Base-by-base conservation (phyloP, 1,140 invertebrate genomes). In the Anagrus nilaparvatae region DNA sequence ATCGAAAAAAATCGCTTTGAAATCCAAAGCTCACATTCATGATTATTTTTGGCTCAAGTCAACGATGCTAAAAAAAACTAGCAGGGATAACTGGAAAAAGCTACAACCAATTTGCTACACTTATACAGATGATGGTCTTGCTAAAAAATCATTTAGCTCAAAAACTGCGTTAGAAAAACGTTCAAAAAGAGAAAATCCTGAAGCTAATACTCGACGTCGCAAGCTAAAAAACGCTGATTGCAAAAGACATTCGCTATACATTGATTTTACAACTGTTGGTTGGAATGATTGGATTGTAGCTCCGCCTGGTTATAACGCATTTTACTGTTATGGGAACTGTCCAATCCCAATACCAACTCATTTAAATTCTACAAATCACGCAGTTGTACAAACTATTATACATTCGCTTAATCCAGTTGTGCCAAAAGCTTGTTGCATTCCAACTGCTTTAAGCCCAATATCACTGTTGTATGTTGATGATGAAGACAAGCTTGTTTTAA, bases 201-300 rank as follows among this genome's bases (percentile, higher is more conserved):
- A n/a, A n/a, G n/a, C n/a, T n/a, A 72, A 76, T 52, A n/a, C n/a
- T n/a, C n/a, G n/a, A n/a, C 67, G 76, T 32, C 71, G 74, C 56
- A 78, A 79, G 58, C 72, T 76, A 47, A 70, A 73, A 37, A 72
- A 74, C 28, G 76, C 82, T 50, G 74, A 76, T 29, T 97, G 93
- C 68, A 75, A 81, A 40, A 71, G 91, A 40, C 79, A 87, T 49
- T 70, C 76, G 25, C 75, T 97, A 43, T 90, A 87, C 63, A 89
- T 97, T 13, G 86, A 95, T 64, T 97, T 97, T 65, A 73, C 65
- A 7, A 86, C 93, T 50, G 89, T 97, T 4, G 91, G 91, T 17
- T 97, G 93, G 93, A 84, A 85, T 54, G 88, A 95, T 65, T 97
- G 93, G 93, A 97, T 97, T 53, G 86, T 97, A 7, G 92, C 92